Base-by-base conservation (phyloP, 2,888 invertebrate species). In the Limnephilus marmoratus region DNA sequence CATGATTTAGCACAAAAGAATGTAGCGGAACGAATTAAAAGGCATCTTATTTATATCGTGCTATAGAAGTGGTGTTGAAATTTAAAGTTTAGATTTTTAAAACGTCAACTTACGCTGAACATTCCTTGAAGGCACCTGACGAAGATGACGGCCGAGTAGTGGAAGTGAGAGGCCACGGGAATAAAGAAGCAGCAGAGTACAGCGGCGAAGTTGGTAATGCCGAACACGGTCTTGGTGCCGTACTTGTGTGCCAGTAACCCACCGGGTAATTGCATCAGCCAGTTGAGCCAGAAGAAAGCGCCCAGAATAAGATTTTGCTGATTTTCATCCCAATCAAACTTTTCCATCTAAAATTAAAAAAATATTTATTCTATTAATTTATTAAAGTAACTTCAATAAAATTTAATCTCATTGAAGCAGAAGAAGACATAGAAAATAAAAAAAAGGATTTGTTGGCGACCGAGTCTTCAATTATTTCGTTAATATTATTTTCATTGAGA, bases 221-320 rank as follows among this genome's bases (percentile, higher is more conserved):
- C 98, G 94, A 97, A 98, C 24, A 98, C 95, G 81, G 97, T 94
- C 94, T 98, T 98, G 0, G 98, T 97, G 1, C 98, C 98, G 94
- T 97, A 97, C 94, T 96, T 96, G 92, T 97, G 96, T 0, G 97
- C 97, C 90, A 98, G 94, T 91, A 97, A 95, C 49, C 98, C 98
- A 49, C 98, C 98, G 0, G 98, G 98, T 68, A 98, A 95, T 95
- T 98, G 98, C 0, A 97, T 96, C 0, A 97, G 87, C 96, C 97
- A 97, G 94, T 98, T 97, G 1, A 97, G 95, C 97, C 97, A 98
- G 94, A 97, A 98, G 94, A 97, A 98, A 0, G 97, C 97, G 0
- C 97, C 97, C 91, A 98, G 95, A 13, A 97, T 96, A 81, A 97
- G 94, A 13, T 97, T 97, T 94, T 97, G 97, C 91, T 97, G 95